Conservation (phyloP, 1,140 invertebrate genomes). For the Andricus grossulariae region DNA sequence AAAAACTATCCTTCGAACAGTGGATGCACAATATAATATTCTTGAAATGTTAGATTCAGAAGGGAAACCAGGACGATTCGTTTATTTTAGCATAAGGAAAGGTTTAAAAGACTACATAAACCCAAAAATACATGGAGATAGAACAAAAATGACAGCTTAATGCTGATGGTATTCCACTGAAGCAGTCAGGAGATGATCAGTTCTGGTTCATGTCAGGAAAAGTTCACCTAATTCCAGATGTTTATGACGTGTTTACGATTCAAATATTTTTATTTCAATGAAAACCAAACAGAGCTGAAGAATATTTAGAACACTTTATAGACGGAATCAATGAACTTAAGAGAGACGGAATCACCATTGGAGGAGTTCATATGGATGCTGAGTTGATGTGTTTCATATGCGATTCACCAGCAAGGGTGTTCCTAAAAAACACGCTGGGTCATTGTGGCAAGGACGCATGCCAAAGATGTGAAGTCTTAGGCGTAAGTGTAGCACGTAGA, state of each 20-base stretch:
- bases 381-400: conserved; percentile 17
- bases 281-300: neutral
- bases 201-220: no score
- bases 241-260: conserved; percentile 34
- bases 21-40: no score
- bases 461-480: conserved; percentile 36
- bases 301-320: neutral
- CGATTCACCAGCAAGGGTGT: conserved; percentile 40
- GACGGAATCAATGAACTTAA: neutral
- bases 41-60: no score
- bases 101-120: no score
- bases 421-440: conserved; percentile 34
- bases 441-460: conserved; percentile 38
- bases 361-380: neutral
- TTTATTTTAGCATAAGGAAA: no score
- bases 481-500: neutral
- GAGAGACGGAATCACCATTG: neutral
- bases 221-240: no score
- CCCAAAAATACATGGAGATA: no score
- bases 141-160: no score
- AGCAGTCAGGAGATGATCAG: no score
- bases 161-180: no score
- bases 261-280: neutral
- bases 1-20: no score
- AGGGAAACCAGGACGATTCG: no score